Conservation (phyloP, 2,888 invertebrate genomes). For the Lapara coniferarum region DNA sequence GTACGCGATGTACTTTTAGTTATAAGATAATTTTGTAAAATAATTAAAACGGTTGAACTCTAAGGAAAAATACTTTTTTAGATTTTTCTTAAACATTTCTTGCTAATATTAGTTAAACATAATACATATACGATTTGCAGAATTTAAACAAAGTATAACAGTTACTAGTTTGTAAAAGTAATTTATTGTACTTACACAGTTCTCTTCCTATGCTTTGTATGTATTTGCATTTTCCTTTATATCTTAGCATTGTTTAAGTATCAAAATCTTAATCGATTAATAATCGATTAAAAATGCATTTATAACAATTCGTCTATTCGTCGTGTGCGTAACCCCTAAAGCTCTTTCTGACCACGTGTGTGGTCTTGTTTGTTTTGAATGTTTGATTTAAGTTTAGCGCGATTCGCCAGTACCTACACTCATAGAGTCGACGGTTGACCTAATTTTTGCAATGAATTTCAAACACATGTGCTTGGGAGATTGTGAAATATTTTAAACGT, state of each 20-base stretch:
- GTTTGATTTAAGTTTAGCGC: slow-evolving; percentile 31
- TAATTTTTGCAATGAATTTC: slow-evolving; percentile 55
- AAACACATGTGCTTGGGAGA: slow-evolving; percentile 55
- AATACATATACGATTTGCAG: too few species aligned
- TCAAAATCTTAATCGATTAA: background rate
- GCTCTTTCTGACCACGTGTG: slow-evolving; percentile 21
- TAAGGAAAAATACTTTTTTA: too few species aligned
- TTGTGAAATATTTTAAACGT: slow-evolving; percentile 32
- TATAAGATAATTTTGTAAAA: too few species aligned
- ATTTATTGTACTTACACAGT: too few species aligned
- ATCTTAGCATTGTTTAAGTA: too few species aligned
- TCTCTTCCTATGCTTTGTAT: too few species aligned
- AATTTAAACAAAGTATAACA: too few species aligned
- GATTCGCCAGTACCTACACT: slow-evolving; percentile 45
- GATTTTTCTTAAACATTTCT: too few species aligned
- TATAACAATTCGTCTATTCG: background rate
- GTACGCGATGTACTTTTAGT: background rate
- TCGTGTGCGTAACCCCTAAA: slow-evolving; percentile 4
- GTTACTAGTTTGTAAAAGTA: too few species aligned
- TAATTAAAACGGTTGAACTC: too few species aligned
- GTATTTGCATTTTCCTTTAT: too few species aligned
- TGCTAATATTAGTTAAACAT: too few species aligned
- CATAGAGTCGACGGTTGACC: slow-evolving; percentile 63
- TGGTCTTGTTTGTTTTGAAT: slow-evolving; percentile 33
- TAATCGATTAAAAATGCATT: background rate